phyloP scores from a whole-genome alignment of 2,888 invertebrate species.

The Argyresthia albistria region DNA sequence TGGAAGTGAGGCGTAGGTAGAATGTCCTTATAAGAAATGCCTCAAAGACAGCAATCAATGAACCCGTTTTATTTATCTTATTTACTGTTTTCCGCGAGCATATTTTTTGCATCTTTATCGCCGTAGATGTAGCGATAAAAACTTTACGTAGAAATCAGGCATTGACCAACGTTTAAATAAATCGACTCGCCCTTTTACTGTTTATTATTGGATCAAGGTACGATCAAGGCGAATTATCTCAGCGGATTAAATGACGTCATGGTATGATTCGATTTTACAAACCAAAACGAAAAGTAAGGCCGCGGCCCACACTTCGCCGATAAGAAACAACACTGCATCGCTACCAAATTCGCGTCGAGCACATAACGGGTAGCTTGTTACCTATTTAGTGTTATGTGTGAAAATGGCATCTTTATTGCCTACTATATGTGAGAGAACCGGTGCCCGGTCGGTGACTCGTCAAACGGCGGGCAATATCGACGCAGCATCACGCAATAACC shows the following conservation, averaged over 20 bases:
- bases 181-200: not conserved
- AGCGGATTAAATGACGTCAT: slow-evolving; percentile 45
- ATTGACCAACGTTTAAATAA: not conserved
- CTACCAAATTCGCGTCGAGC: slow-evolving; percentile 14
- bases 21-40: not conserved
- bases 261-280: slow-evolving; percentile 18
- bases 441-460: slow-evolving; percentile 34
- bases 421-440: slow-evolving; percentile 11
- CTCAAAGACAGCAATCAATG: not conserved
- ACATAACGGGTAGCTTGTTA: slow-evolving; percentile 26
- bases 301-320: slow-evolving; percentile 27
- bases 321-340: slow-evolving; percentile 12
- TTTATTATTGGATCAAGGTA: slow-evolving; percentile 38
- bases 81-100: not conserved
- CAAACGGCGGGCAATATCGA: slow-evolving; percentile 13
- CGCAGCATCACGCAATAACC: slow-evolving; percentile 1
- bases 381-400: slow-evolving; percentile 28
- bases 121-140: not conserved
- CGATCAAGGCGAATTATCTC: slow-evolving; percentile 49
- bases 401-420: slow-evolving; percentile 18
- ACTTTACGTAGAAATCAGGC: not conserved
- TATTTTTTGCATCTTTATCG: not conserved
- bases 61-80: not conserved
- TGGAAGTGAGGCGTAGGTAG: not conserved
- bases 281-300: slow-evolving; percentile 44